Evolutionary conservation across 2,888 invertebrate species (phyloP).

Genomic region (Argynnis bischoffii): DNA sequence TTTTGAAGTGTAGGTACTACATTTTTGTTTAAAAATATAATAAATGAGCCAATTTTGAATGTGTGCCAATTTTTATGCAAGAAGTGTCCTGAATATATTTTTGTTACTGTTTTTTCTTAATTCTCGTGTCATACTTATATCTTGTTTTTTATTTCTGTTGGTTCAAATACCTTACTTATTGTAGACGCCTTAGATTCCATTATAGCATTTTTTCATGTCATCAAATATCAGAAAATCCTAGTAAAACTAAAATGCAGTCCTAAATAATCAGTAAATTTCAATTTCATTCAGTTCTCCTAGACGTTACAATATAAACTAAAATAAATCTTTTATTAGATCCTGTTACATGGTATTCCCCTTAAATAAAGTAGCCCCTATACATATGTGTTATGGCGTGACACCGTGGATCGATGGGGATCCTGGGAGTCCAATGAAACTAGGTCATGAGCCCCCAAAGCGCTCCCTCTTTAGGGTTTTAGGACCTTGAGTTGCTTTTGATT

Average conservation of each 20-base stretch:
- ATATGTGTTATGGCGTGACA: conserved; percentile 39
- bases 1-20: neutral
- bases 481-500: conserved; percentile 42
- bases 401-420: conserved; percentile 72
- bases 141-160: no score
- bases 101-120: no score
- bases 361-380: conserved; percentile 34
- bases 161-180: no score
- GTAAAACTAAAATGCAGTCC: neutral
- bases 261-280: neutral
- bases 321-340: conserved; percentile 34
- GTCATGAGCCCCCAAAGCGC: conserved; percentile 68
- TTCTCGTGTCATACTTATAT: no score
- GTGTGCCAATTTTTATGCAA: conserved; percentile 3
- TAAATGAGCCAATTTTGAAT: neutral
- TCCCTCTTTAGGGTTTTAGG: conserved; percentile 62
- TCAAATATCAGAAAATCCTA: no score
- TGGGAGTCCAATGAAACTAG: conserved; percentile 70
- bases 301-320: conserved; percentile 20
- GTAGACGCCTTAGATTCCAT: no score
- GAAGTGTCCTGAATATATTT: neutral
- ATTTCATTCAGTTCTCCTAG: neutral
- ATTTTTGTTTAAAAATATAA: conserved; percentile 12
- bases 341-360: conserved; percentile 29
- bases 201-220: no score